phyloP scores from a whole-genome alignment of 2,888 invertebrate genomes.

The Macrophya annulata region DNA sequence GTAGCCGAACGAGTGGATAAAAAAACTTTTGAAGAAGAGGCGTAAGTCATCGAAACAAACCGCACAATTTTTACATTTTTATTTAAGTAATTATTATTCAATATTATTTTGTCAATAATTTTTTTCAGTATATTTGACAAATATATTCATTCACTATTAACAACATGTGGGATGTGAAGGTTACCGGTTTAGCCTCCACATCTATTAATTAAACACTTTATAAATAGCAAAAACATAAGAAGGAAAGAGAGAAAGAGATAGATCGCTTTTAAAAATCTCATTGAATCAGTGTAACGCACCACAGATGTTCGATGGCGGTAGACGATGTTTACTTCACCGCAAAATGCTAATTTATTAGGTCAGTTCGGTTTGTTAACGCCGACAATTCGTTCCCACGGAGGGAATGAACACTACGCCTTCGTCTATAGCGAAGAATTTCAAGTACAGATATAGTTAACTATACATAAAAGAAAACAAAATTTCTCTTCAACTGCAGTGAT shows the following conservation, averaged over 20 bases:
- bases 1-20: slow-evolving; percentile 65
- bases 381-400: slow-evolving; percentile 60
- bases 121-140: too few species aligned
- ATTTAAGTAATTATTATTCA: too few species aligned
- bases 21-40: slow-evolving; percentile 67
- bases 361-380: slow-evolving; percentile 68
- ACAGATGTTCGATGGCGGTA: slow-evolving; percentile 60
- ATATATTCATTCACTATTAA: not conserved
- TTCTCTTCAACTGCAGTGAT: not conserved
- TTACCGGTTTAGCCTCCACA: too few species aligned
- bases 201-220: not conserved
- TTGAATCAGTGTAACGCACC: slow-evolving; percentile 37
- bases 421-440: slow-evolving; percentile 11
- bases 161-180: not conserved
- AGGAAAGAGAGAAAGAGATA: not conserved
- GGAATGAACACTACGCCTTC: not conserved
- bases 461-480: not conserved
- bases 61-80: not conserved
- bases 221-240: not conserved
- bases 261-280: slow-evolving; percentile 29
- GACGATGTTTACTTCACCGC: slow-evolving; percentile 65
- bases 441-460: not conserved
- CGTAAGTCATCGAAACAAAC: slow-evolving; percentile 66
- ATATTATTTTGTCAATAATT: too few species aligned
- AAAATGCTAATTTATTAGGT: slow-evolving; percentile 73